Conservation (phyloP, 2,888 invertebrate genomes). For the Bellardia bayeri region DNA sequence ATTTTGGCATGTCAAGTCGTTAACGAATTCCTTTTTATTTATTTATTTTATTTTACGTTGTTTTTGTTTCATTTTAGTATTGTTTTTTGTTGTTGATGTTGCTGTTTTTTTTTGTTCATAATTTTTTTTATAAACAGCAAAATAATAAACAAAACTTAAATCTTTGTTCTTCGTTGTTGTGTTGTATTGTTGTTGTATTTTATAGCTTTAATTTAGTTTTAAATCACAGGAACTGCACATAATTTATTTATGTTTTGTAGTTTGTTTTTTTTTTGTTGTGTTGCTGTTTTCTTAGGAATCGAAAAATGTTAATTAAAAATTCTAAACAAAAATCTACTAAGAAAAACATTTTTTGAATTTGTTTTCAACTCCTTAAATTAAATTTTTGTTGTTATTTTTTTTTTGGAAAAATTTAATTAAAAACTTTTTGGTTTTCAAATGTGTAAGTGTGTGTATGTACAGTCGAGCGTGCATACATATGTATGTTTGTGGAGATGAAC, state of each 20-base stretch:
- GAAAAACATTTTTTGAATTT: neutral
- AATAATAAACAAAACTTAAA: constrained; percentile 50
- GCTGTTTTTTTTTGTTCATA: constrained; percentile 49
- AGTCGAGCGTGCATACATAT: neutral
- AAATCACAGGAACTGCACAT: constrained; percentile 61
- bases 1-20: constrained; percentile 84
- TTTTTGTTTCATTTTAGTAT: constrained; percentile 48
- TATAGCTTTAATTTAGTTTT: constrained; percentile 64
- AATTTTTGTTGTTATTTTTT: neutral
- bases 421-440: constrained; percentile 22
- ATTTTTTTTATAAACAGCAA: constrained; percentile 35
- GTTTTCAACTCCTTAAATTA: neutral
- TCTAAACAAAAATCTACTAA: neutral
- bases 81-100: constrained; percentile 40
- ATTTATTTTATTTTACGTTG: constrained; percentile 63
- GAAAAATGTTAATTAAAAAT: constrained; percentile 58
- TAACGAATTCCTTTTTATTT: constrained; percentile 82
- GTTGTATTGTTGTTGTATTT: constrained; percentile 44
- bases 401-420: constrained; percentile 30
- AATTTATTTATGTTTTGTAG: constrained; percentile 54
- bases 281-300: constrained; percentile 45
- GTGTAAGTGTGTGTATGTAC: neutral
- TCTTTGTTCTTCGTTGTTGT: constrained; percentile 29
- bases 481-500: neutral
- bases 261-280: neutral